These are phyloP conservation scores for Catharus fuscescens DNA, from an alignment of 2,113 vertebrate genomes.

Conservation along the genomic window DNA sequence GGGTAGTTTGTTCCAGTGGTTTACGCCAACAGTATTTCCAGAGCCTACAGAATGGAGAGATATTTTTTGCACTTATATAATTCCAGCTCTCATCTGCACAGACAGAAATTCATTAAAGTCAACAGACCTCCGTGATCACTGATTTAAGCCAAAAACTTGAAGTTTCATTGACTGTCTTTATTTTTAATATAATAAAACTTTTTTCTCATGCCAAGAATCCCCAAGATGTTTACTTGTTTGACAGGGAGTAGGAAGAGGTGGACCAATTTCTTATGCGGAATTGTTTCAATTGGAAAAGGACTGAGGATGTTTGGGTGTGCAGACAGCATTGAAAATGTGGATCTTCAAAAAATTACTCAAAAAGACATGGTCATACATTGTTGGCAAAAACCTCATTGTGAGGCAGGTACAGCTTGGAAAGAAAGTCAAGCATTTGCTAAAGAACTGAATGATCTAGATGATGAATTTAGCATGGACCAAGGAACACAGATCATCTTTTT, in stretches of 20 bases:
- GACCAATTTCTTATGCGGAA: not conserved
- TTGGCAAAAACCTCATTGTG: not conserved
- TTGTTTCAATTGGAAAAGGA: not conserved
- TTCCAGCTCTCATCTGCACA: not conserved
- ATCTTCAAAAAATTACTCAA: not conserved
- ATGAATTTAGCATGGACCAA: not conserved
- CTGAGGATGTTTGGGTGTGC: not conserved
- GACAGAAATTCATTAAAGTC: conserved; percentile 29
- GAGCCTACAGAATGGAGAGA: conserved; percentile 36
- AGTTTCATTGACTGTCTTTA: not conserved
- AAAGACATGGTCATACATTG: not conserved
- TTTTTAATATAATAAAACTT: not conserved
- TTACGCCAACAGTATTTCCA: conserved; percentile 54
- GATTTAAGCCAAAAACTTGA: conserved; percentile 10
- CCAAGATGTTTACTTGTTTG: not conserved
- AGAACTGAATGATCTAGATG: not conserved
- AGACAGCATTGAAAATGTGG: not conserved
- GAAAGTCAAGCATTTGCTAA: not conserved
- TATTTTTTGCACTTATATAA: conserved; percentile 37
- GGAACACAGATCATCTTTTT: not conserved
- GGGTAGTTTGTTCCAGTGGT: conserved; percentile 56
- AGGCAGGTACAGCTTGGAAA: not conserved
- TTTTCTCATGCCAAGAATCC: not conserved
- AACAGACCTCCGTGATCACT: not conserved
- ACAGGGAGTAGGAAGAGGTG: not conserved